Evolutionary conservation across 1,140 invertebrate species (phyloP).

Genomic region (Linepithema humile): DNA sequence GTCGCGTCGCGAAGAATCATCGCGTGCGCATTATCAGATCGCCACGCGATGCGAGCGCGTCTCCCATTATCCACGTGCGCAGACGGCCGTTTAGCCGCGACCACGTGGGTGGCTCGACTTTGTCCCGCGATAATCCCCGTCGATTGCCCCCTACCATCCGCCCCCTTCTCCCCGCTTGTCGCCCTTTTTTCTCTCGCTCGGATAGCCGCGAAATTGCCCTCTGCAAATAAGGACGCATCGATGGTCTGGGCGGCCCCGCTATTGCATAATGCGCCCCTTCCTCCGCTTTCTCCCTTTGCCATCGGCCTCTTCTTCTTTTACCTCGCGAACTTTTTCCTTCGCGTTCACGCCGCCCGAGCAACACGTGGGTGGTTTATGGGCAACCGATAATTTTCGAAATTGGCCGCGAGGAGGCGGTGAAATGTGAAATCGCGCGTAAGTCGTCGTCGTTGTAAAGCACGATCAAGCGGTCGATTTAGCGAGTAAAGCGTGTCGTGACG

Average conservation of each 20-base stretch:
- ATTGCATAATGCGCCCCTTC: constrained; percentile 43
- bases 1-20: background rate
- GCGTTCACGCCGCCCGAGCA: constrained; percentile 22
- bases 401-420: constrained; percentile 18
- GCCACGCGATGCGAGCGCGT: background rate
- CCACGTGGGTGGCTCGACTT: constrained; percentile 61
- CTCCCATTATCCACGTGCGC: constrained; percentile 20
- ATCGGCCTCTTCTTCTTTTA: background rate
- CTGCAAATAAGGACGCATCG: constrained; percentile 51
- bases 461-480: background rate
- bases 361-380: constrained; percentile 53
- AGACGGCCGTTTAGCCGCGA: constrained; percentile 12
- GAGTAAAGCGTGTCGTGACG: background rate
- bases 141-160: background rate
- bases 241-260: constrained; percentile 1
- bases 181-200: constrained; percentile 20
- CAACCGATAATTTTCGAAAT: constrained; percentile 60
- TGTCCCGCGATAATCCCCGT: constrained; percentile 52
- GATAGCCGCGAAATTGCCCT: constrained; percentile 38
- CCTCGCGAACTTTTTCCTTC: background rate
- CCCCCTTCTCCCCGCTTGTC: background rate
- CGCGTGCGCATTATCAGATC: constrained; percentile 35
- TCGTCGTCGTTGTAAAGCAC: background rate
- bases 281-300: background rate
- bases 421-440: constrained; percentile 45